Evolutionary conservation across 2,888 invertebrate genomes (phyloP).

Genomic region (Ochropleura plecta): DNA sequence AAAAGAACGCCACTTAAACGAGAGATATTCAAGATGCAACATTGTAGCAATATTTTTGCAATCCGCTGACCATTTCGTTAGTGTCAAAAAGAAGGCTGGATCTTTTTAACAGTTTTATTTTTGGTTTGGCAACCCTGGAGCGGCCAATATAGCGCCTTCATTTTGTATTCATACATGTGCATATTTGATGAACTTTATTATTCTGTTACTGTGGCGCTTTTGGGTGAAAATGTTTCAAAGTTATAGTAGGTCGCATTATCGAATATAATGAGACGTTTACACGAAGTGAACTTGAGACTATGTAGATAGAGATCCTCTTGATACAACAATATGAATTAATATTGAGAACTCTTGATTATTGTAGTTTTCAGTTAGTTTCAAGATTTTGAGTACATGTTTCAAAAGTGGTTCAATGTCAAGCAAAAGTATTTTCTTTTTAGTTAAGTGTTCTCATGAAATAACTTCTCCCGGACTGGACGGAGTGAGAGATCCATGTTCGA

Average conservation of each 20-base stretch:
- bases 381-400: background rate
- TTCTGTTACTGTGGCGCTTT: constrained; percentile 12
- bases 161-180: constrained; percentile 51
- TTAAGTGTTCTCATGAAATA: too few species aligned
- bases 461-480: too few species aligned
- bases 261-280: background rate
- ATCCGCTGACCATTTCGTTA: constrained; percentile 8
- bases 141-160: constrained; percentile 15
- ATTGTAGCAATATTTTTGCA: background rate
- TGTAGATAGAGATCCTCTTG: background rate
- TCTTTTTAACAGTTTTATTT: constrained; percentile 43
- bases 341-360: background rate
- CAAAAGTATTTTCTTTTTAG: background rate
- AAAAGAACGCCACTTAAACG: background rate
- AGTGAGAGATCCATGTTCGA: too few species aligned
- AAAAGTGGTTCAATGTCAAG: background rate
- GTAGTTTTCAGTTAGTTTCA: background rate
- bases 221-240: constrained; percentile 19
- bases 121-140: constrained; percentile 25
- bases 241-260: constrained; percentile 5
- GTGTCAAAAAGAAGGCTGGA: constrained; percentile 5
- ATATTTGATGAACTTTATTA: constrained; percentile 50
- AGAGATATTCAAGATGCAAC: constrained; percentile 1
- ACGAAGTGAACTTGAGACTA: background rate
- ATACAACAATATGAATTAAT: background rate